Percentiles rank a stretch among this genome's conserved stretches.
Conservation (phyloP, 2,888 invertebrate species). For the Plagodis dolabraria region DNA sequence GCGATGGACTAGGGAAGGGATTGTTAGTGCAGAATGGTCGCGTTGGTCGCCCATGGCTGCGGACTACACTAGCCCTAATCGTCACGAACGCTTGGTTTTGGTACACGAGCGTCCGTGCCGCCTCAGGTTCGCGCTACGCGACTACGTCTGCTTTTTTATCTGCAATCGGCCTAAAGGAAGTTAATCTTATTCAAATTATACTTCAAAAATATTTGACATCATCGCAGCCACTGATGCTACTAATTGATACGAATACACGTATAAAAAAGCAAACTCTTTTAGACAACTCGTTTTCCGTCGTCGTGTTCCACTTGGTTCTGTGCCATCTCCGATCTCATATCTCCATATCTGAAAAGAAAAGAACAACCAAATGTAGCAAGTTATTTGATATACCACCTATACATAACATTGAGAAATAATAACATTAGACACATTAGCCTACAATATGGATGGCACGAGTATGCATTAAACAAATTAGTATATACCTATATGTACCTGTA, state of each 20-base stretch:
- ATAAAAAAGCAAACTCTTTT: constrained; percentile 28
- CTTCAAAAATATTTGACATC: constrained; percentile 15
- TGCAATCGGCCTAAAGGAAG: constrained; percentile 18
- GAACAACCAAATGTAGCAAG: constrained; percentile 15
- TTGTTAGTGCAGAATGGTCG: constrained; percentile 54
- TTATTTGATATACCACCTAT: not conserved
- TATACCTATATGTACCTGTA: not conserved
- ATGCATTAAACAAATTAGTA: not conserved
- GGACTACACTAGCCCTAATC: constrained; percentile 66
- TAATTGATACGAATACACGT: constrained; percentile 29
- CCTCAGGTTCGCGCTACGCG: constrained; percentile 60
- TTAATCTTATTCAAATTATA: not conserved
- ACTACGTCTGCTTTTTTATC: constrained; percentile 53
- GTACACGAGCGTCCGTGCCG: constrained; percentile 49
- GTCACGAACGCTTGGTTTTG: constrained; percentile 45
- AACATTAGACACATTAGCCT: too few relatives aligned
- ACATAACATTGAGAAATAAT: too few relatives aligned
- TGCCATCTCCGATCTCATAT: constrained; percentile 18
- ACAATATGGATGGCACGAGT: not conserved
- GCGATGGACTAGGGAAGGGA: constrained; percentile 40
- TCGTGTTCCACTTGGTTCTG: constrained; percentile 29
- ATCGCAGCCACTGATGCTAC: constrained; percentile 50
- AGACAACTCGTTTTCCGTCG: constrained; percentile 49
- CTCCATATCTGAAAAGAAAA: constrained; percentile 39
- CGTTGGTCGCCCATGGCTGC: constrained; percentile 76